These are phyloP conservation scores for Drosophila demipolita DNA, from an alignment of 2,888 invertebrate genomes.

Conservation along the genomic window DNA sequence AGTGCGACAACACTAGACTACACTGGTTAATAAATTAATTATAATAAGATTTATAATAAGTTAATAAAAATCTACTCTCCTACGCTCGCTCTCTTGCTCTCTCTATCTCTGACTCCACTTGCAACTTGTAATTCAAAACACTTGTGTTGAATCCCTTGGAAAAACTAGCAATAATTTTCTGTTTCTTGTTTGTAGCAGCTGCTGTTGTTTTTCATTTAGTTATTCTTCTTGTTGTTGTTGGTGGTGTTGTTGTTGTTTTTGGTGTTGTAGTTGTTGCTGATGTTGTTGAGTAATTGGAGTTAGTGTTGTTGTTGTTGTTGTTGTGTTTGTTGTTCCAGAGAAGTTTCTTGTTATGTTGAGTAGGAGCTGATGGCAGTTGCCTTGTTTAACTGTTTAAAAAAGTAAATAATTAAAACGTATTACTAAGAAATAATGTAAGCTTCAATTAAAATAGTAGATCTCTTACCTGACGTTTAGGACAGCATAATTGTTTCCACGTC, in stretches of 20 bases:
- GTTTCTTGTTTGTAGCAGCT: slow-evolving; percentile 5
- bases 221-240: slow-evolving; percentile 54
- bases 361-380: slow-evolving; percentile 73
- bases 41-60: slow-evolving; percentile 13
- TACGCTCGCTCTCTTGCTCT: background rate
- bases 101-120: slow-evolving; percentile 4
- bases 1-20: slow-evolving; percentile 15
- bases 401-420: background rate
- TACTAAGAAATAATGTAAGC: background rate
- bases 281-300: slow-evolving; percentile 56
- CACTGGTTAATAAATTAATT: slow-evolving; percentile 8
- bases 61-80: slow-evolving; percentile 14
- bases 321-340: slow-evolving; percentile 61
- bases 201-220: slow-evolving; percentile 24
- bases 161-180: slow-evolving; percentile 7
- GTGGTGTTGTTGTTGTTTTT: slow-evolving; percentile 37
- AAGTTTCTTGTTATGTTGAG: slow-evolving; percentile 84
- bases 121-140: slow-evolving; percentile 37
- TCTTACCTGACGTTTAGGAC: slow-evolving; percentile 84
- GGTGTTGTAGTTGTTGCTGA: slow-evolving; percentile 44
- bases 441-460: background rate
- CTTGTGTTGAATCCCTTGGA: slow-evolving; percentile 32
- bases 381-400: slow-evolving; percentile 72
- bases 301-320: slow-evolving; percentile 61
- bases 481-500: slow-evolving; percentile 81